These are phyloP conservation scores for Drosophila nannoptera DNA, from an alignment of 1,140 invertebrate species.

Conservation along the genomic window DNA sequence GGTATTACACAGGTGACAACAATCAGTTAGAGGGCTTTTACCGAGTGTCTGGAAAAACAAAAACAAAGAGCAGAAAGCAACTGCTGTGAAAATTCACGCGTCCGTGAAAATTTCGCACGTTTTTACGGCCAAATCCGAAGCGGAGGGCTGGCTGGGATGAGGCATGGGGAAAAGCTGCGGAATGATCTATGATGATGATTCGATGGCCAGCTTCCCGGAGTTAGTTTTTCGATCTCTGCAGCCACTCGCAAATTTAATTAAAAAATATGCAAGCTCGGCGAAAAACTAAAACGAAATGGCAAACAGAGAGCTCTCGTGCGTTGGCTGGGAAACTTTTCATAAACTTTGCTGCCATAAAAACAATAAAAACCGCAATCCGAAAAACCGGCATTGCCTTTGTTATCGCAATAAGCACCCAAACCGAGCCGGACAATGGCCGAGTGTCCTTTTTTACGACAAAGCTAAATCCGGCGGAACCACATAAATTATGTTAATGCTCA, in stretches of 20 bases:
- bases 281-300: constrained; percentile 72
- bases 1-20: constrained; percentile 67
- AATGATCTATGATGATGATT: constrained; percentile 61
- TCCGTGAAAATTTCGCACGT: constrained; percentile 78
- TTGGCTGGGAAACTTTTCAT: constrained; percentile 61
- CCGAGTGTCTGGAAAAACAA: constrained; percentile 56
- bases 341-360: constrained; percentile 78
- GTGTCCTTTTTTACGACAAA: constrained; percentile 75
- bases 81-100: constrained; percentile 70
- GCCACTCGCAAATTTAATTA: constrained; percentile 67
- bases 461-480: constrained; percentile 77
- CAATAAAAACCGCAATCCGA: constrained; percentile 76
- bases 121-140: constrained; percentile 49
- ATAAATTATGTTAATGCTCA: constrained; percentile 79
- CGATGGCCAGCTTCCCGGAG: constrained; percentile 8
- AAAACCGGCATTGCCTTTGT: constrained; percentile 53
- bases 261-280: constrained; percentile 78
- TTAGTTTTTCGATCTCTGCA: constrained; percentile 53
- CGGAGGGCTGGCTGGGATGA: neutral
- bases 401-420: constrained; percentile 65
- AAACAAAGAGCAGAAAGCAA: constrained; percentile 49
- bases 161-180: constrained; percentile 20
- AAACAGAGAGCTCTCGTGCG: constrained; percentile 15
- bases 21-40: constrained; percentile 48
- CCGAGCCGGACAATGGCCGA: constrained; percentile 68